phyloP scores from a whole-genome alignment of 64 coral and sea anemone species.

The Orbicella faveolata region DNA sequence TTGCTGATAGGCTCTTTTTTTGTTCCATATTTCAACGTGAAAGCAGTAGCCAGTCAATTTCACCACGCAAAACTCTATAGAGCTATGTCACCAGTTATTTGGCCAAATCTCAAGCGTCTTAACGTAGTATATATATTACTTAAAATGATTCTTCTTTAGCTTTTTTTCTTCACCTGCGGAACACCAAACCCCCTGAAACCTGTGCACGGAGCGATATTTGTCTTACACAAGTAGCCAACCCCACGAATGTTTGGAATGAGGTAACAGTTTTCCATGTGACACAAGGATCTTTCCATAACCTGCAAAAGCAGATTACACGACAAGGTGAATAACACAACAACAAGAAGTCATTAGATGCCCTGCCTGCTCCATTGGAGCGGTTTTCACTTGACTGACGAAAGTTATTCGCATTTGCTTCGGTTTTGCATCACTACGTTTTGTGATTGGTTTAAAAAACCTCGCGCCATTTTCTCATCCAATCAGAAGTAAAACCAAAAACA shows the following conservation, averaged over 20 bases:
- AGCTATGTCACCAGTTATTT: background rate
- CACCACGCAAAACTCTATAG: background rate
- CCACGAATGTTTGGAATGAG: slow-evolving; percentile 72
- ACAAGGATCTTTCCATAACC: slow-evolving; percentile 67
- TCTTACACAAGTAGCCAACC: slow-evolving; percentile 65
- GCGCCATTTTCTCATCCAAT: too few species aligned
- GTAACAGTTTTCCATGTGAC: slow-evolving; percentile 70
- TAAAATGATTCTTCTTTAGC: background rate
- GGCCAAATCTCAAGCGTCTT: background rate
- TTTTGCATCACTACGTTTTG: background rate
- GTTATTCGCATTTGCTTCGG: too few species aligned
- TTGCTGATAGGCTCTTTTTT: too few species aligned
- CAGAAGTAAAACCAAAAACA: too few species aligned
- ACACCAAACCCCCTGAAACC: slow-evolving; percentile 91
- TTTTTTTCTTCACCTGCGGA: slow-evolving; percentile 51
- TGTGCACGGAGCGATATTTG: slow-evolving; percentile 73
- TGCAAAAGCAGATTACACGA: background rate
- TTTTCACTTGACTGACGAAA: too few species aligned
- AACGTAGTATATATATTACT: too few species aligned
- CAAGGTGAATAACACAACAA: background rate
- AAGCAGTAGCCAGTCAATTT: too few species aligned
- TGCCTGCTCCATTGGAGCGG: background rate
- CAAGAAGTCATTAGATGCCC: background rate
- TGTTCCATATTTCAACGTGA: too few species aligned
- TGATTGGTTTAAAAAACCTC: too few species aligned